Conservation (phyloP, 2,113 vertebrate genomes). For the Egretta garzetta region DNA sequence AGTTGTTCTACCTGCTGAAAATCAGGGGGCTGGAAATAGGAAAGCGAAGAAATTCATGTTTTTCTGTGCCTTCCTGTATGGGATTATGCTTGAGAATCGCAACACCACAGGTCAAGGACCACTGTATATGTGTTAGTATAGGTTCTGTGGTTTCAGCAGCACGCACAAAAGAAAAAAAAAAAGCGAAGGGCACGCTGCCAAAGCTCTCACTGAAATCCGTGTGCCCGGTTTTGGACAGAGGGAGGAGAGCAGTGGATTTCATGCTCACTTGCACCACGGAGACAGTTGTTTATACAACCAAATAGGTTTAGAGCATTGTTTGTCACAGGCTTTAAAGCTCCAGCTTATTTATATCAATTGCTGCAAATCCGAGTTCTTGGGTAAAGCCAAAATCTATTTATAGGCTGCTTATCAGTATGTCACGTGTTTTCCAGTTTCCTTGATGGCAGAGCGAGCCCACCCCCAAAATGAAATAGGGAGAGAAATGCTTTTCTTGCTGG, state of each 20-base stretch:
- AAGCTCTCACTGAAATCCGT: not conserved
- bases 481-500: not conserved
- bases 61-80: not conserved
- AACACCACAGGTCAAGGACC: rapidly evolving
- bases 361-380: not conserved
- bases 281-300: not conserved
- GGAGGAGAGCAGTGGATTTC: not conserved
- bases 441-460: not conserved
- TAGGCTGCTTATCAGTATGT: not conserved
- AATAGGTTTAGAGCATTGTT: not conserved
- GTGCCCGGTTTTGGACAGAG: not conserved
- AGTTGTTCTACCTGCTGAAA: not conserved
- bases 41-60: not conserved
- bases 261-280: not conserved
- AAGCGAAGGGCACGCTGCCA: not conserved
- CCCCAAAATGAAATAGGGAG: not conserved
- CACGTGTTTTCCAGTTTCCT: not conserved
- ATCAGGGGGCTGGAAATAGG: not conserved
- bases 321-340: not conserved
- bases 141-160: not conserved
- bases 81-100: not conserved
- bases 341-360: not conserved
- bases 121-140: rapidly evolving
- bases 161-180: no score
- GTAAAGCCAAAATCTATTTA: not conserved